These are phyloP conservation scores for Dilophus febrilis DNA, from an alignment of 2,888 invertebrate species.

Conservation along the genomic window DNA sequence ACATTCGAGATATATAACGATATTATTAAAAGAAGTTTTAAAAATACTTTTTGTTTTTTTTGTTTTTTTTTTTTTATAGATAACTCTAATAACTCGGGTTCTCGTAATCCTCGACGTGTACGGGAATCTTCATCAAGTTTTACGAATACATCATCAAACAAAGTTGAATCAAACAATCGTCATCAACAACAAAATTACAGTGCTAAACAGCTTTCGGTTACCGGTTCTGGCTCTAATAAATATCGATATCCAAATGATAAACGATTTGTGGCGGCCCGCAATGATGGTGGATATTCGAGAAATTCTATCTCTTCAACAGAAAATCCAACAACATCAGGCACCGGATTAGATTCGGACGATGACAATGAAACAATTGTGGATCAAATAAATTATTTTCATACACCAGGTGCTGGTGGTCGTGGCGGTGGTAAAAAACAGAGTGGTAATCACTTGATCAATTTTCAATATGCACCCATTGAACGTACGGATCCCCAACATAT, in stretches of 20 bases:
- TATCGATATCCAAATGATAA: constrained; percentile 52
- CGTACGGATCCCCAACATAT: constrained; percentile 12
- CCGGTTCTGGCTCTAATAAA: constrained; percentile 35
- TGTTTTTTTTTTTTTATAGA: constrained; percentile 4
- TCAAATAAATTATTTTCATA: constrained; percentile 70
- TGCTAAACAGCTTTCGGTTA: too few species aligned
- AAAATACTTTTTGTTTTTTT: not conserved
- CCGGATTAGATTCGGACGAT: constrained; percentile 26
- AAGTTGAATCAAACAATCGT: constrained; percentile 44
- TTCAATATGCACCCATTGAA: constrained; percentile 58
- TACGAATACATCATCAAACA: constrained; percentile 33
- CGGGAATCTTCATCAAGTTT: constrained; percentile 32
- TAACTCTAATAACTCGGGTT: constrained; percentile 17
- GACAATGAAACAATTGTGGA: constrained; percentile 30
- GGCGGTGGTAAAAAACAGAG: constrained; percentile 83
- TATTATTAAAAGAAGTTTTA: not conserved
- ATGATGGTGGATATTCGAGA: constrained; percentile 38
- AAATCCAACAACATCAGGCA: constrained; percentile 39
- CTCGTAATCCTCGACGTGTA: constrained; percentile 24
- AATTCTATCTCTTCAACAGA: constrained; percentile 42
- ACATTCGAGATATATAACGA: not conserved
- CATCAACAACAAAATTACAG: too few species aligned
- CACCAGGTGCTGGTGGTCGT: too few species aligned
- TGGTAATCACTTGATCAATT: constrained; percentile 86
- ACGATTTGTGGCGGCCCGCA: constrained; percentile 32